phyloP scores from a whole-genome alignment of 2,113 vertebrate genomes.

The Nibea coibor region DNA sequence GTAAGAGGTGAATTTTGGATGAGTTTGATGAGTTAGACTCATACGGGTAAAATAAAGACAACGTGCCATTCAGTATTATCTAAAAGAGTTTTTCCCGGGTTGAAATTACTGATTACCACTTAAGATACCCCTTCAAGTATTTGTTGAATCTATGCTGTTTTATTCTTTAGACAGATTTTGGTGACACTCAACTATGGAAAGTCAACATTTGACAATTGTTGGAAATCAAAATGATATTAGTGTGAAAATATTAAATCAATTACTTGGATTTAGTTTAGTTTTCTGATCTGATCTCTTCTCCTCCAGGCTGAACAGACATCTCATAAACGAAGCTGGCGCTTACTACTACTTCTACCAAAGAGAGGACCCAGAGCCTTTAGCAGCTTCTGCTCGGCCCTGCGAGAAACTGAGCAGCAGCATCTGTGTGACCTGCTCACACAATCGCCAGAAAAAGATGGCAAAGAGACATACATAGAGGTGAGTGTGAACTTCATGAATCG shows the following conservation, averaged over 20 bases:
- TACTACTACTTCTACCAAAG: slow-evolving; percentile 91
- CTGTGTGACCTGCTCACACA: slow-evolving; percentile 81
- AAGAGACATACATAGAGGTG: slow-evolving; percentile 63
- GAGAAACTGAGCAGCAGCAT: slow-evolving; percentile 91
- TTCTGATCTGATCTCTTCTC: not conserved
- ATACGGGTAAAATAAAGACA: not conserved
- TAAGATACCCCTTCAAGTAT: not conserved
- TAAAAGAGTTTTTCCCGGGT: not conserved
- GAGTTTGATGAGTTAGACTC: not conserved
- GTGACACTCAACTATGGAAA: not conserved
- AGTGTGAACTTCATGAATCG: slow-evolving; percentile 17
- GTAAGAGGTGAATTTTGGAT: not conserved
- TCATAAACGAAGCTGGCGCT: slow-evolving; percentile 87
- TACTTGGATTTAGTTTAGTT: not conserved
- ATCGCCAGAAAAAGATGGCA: slow-evolving; percentile 54
- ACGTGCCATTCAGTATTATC: not conserved
- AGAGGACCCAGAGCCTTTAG: slow-evolving; percentile 92
- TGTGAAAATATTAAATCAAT: not conserved
- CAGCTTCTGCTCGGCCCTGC: slow-evolving; percentile 89
- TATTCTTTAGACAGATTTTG: not conserved
- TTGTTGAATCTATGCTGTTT: not conserved
- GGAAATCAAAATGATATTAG: not conserved
- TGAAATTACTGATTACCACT: not conserved
- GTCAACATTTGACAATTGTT: not conserved
- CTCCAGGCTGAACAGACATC: slow-evolving; percentile 86